Base-by-base conservation (phyloP, 2,888 invertebrate genomes). In the Periphyllus acericola region DNA sequence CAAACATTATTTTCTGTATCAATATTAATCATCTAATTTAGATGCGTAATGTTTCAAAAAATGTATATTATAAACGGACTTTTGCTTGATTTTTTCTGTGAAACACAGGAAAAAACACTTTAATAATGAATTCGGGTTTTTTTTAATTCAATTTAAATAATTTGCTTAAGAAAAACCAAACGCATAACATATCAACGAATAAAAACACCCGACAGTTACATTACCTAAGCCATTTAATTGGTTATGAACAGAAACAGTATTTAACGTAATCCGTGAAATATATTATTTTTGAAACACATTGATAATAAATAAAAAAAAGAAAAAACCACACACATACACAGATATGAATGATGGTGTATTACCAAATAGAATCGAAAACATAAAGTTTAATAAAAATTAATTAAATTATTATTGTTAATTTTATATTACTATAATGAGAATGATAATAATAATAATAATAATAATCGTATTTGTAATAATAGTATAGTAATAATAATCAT, bases 341-440 rank as follows among this genome's bases (percentile, higher is more conserved):
- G 84, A 85, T 78, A 85, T 78, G 60, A 84, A 84, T 75, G 83
- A 83, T 75, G 76, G 40, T 60, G 66, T 55, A 76, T 81, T 76
- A 85, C 34, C 78, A 85, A 85, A 75, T 60, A 85, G 52, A 85
- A 85, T 78, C 6, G 19, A 78, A 85, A 85, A 85, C 46, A 66
- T 76, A 76, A n/a, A 84, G 32, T 84, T 32, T 36, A 46, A 84
- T 76, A 66, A 68, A 79, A 83, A 75, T 40, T 29, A 83, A 75
- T 83, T 75, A 66, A 83, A 83, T 83, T 60, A 66, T 66, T 66
- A 75, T 66, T 75, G 83, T 83, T 83, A 75, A 66, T 75, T 72
- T 83, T 75, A 46, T 60, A 83, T 19, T 75, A 75, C 40, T 75
- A 83, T 83, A 66, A 84, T 76, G 40, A 83, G 36, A 83, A 84